phyloP scores from a whole-genome alignment of 2,888 invertebrate species.

The Apotomis turbidana region DNA sequence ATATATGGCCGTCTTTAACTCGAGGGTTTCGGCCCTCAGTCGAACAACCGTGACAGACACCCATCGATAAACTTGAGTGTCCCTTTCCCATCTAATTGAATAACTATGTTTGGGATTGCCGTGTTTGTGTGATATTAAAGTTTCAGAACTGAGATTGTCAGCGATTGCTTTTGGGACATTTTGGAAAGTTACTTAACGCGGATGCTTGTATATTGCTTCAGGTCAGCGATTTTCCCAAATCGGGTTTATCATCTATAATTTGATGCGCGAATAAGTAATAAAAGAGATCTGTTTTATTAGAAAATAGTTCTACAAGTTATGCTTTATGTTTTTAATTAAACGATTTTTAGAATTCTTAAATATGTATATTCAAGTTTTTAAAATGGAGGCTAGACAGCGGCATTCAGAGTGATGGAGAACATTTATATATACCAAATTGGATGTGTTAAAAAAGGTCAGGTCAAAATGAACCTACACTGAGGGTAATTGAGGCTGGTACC shows the following conservation, averaged over 20 bases:
- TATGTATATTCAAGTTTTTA: conserved; percentile 9
- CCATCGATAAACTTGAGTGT: conserved; percentile 38
- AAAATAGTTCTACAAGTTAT: conserved; percentile 10
- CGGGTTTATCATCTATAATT: neutral
- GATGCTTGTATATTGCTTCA: conserved; percentile 1
- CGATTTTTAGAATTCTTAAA: conserved; percentile 7
- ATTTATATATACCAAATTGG: conserved; percentile 29
- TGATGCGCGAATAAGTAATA: too few relatives aligned
- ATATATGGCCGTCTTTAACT: conserved; percentile 41
- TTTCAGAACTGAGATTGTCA: conserved; percentile 21
- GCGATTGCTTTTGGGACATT: conserved; percentile 23
- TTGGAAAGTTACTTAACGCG: conserved; percentile 3
- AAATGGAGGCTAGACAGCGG: conserved; percentile 16
- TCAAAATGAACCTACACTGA: conserved; percentile 29
- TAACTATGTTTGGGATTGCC: conserved; percentile 37
- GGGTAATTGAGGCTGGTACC: conserved; percentile 31
- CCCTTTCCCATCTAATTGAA: conserved; percentile 41
- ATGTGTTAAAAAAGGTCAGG: conserved; percentile 33
- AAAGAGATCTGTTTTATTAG: conserved; percentile 6
- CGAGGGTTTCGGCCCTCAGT: conserved; percentile 28
- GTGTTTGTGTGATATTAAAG: conserved; percentile 33
- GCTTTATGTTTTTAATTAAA: conserved; percentile 7
- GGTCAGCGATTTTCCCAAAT: neutral
- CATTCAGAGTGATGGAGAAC: conserved; percentile 15
- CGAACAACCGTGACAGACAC: conserved; percentile 33